Percentiles rank a stretch among this genome's conserved stretches.
These are phyloP conservation scores for Cygnus olor DNA, from an alignment of 2,797 vertebrate species.

Conservation along the genomic window DNA sequence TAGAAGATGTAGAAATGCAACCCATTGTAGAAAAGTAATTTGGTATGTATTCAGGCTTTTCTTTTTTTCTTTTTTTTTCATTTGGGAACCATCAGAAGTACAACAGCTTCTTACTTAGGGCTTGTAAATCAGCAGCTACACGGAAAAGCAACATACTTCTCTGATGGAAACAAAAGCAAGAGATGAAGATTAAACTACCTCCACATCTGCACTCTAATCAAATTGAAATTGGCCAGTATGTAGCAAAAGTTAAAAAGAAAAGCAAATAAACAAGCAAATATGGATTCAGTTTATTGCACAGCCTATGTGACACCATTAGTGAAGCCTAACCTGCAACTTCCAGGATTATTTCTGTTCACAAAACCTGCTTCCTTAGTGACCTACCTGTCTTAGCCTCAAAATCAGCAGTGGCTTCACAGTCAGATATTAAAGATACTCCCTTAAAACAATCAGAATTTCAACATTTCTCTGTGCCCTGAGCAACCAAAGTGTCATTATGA, in stretches of 20 bases:
- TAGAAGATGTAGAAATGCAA: conserved; percentile 38
- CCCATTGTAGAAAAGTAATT: conserved; percentile 4
- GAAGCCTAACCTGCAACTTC: not conserved
- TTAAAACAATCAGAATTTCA: not conserved
- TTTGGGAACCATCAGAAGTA: not conserved
- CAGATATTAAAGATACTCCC: not conserved
- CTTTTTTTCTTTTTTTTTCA: not conserved
- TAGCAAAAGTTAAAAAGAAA: not conserved
- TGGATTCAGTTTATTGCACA: not conserved
- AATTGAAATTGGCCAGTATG: not conserved
- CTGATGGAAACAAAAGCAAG: not conserved
- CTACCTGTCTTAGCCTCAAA: not conserved
- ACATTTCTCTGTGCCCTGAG: not conserved
- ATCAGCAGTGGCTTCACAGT: not conserved
- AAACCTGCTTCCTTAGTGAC: not conserved
- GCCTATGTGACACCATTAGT: not conserved
- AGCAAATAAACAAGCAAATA: not conserved
- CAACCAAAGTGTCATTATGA: not conserved
- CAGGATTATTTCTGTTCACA: not conserved
- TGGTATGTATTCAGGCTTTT: not conserved
- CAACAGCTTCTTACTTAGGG: not conserved
- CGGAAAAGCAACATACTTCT: not conserved
- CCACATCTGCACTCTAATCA: not conserved
- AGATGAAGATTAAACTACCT: not conserved
- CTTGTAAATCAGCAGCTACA: not conserved